Evolutionary conservation across 2,797 vertebrate species (phyloP), one percentile per base, ranked within the genome.

Genomic region (Spinus pinus): DNA sequence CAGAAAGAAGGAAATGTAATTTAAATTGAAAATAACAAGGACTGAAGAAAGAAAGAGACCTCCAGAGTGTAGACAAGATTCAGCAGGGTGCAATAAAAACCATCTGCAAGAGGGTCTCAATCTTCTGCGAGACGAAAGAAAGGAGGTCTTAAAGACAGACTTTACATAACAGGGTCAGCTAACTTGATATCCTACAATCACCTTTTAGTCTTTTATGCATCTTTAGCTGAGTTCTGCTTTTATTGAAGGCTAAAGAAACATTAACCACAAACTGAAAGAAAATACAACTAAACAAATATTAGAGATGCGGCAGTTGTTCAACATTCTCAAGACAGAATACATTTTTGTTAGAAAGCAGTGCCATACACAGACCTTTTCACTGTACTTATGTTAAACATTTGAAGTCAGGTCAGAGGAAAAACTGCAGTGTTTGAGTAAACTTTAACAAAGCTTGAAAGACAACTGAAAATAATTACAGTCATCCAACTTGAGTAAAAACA

Each of bases 101-200:
- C 12, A 46, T 8, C 13, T 42, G 37, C 41, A 74, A 57, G n/a
- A 57, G 6, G 5, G 19, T 84, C 33, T 41, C 33, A 35, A 15
- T 54, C 61, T 56, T 51, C 23, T 0, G 1, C 8, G n/a, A 62
- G 2, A n/a, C 3, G 25, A 9, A 7, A 65, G 6, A 14, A 86
- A 54, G 11, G 4, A 62, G 31, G 4, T 60, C 62, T n/a, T 20
- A 23, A 53, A 72, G 35, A 54, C 1, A 88, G 15, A 65, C 10
- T 14, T 89, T 70, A 85, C 0, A 5, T 30, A 82, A 93, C 23
- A 73, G 2, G 7, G n/a, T 44, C 67, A 89, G 33, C 71, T 87
- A 77, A 41, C 31, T 6, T 42, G 33, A 64, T 17, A 75, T 7
- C 12, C 12, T 57, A 78, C 49, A 81, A 53, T 41, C 9, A 37